Evolutionary conservation across 2,113 vertebrate species (phyloP).

Genomic region (Ariopsis seemanni): DNA sequence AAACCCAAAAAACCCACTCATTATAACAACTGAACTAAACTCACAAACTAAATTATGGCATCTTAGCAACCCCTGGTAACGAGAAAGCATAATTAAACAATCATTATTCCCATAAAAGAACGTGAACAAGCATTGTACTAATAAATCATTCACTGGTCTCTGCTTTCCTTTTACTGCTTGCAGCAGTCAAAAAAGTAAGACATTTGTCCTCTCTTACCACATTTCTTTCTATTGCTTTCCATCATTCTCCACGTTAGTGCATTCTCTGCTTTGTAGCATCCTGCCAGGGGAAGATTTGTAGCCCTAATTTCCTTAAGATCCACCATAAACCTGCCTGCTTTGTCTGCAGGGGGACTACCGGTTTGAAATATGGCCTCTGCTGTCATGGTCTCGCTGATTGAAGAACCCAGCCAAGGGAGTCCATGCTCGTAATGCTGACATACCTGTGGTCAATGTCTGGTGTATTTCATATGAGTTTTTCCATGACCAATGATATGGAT

Average conservation of each 20-base stretch:
- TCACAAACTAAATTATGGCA: neutral
- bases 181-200: slow-evolving; percentile 23
- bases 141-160: slow-evolving; percentile 20
- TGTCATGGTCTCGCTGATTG: slow-evolving; percentile 50
- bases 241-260: slow-evolving; percentile 41
- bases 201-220: slow-evolving; percentile 35
- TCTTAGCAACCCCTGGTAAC: neutral
- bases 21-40: neutral
- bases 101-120: neutral
- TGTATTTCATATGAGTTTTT: slow-evolving; percentile 26
- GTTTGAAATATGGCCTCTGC: slow-evolving; percentile 51
- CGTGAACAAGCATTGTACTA: neutral
- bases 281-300: slow-evolving; percentile 53
- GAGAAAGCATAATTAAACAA: neutral
- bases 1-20: neutral
- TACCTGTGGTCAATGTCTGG: slow-evolving; percentile 27
- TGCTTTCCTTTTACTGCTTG: neutral
- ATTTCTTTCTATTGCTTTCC: slow-evolving; percentile 29
- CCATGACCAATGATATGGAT: neutral
- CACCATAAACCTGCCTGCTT: slow-evolving; percentile 58
- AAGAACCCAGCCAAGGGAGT: slow-evolving; percentile 19
- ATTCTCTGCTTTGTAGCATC: slow-evolving; percentile 46
- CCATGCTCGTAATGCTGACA: slow-evolving; percentile 30
- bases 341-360: slow-evolving; percentile 52
- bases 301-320: slow-evolving; percentile 59